Evolutionary conservation across 2,888 invertebrate species (phyloP), one percentile per base, ranked within the genome.

Genomic region (Pachycephus smyrnensis): DNA sequence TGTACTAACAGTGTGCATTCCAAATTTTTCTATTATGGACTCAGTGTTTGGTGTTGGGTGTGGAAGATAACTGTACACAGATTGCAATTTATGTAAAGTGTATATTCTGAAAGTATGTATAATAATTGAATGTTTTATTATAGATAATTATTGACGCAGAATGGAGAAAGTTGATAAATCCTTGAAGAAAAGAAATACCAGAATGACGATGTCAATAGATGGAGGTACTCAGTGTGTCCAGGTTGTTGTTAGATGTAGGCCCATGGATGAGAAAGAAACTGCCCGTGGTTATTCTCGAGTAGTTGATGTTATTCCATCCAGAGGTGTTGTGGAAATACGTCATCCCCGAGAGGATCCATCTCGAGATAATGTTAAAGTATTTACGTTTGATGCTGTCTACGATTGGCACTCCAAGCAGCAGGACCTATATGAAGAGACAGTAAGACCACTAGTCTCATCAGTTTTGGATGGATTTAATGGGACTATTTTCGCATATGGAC

Each of bases 401-500:
- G 98, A 98, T 93, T 94, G 94, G 93, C 93, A 94, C 93, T 97
- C 98, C 1, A 95, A 95, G 85, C 99, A 99, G 91, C 95, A 96
- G 88, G 97, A 97, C 84, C 93, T 99, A 36, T 99, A 99, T 93
- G 98, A 98, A 91, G 98, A 99, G 92, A 97, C 98, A 84, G 98
- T 99, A 77, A 95, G 98, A 75, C 98, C 98, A 0, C 92, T 99
- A 86, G 98, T 99, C 33, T 96, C 98, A 82, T 98, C 98, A 1
- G 99, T 99, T 9, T 94, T 99, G 81, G 96, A 97, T 89, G 99
- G 99, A 2, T 99, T 99, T 92, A 99, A 99, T 92, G 99, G 99
- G 23, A 99, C 99, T 86, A 98, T 99, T 85, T 99, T 99, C 93
- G 99, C 99, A 1, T 99, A 99, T 92, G 99, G 99, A 0, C 99